Percentiles rank a stretch among this genome's conserved stretches.
Conservation (phyloP, 2,888 invertebrate genomes). For the Sympetrum striolatum region DNA sequence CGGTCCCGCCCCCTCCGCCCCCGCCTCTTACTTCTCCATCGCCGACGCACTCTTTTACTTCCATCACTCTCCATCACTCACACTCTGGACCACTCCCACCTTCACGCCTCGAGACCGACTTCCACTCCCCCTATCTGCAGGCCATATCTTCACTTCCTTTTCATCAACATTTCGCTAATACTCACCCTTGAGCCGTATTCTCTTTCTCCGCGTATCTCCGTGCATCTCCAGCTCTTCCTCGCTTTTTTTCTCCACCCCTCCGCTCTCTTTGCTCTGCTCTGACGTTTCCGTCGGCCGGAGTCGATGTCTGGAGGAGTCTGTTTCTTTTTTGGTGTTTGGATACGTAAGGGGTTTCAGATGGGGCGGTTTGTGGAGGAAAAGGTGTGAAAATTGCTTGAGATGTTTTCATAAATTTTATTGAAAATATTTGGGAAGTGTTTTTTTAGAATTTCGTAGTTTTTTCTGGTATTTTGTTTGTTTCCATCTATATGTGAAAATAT, state of each 20-base stretch:
- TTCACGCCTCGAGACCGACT: constrained; percentile 15
- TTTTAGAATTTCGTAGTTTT: neutral
- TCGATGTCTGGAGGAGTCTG: neutral
- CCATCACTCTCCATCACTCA: neutral
- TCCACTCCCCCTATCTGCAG: neutral
- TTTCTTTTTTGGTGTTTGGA: neutral
- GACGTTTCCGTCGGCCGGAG: neutral
- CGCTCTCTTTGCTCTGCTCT: neutral
- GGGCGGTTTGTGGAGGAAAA: neutral
- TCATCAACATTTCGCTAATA: constrained; percentile 36
- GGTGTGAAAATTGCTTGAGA: neutral
- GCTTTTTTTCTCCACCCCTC: neutral
- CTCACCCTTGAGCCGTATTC: constrained; percentile 23
- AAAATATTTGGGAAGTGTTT: neutral
- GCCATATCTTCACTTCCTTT: constrained; percentile 21
- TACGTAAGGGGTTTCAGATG: neutral
- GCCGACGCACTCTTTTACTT: neutral
- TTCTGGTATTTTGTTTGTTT: too few species aligned
- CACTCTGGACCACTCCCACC: constrained; percentile 10
- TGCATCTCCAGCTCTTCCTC: neutral
- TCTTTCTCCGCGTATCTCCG: neutral
- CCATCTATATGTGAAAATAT: too few species aligned
- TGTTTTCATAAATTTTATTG: neutral
- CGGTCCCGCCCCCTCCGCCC: neutral
- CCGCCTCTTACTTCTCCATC: neutral